These are phyloP conservation scores for Coremacera marginata DNA, from an alignment of 2,888 invertebrate species.

Conservation along the genomic window DNA sequence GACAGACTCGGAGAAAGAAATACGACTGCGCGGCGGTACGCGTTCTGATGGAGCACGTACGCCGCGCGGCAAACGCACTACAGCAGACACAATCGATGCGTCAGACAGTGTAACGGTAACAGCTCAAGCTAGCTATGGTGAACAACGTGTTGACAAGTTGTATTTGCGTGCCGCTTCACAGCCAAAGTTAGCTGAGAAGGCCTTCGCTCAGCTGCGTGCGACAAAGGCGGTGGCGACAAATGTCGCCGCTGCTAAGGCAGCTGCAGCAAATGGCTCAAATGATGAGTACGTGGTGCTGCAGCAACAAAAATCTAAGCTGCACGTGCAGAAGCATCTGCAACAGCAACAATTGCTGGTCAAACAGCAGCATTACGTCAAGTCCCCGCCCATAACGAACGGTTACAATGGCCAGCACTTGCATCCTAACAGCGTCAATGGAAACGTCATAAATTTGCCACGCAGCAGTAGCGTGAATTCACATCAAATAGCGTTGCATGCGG, in stretches of 20 bases:
- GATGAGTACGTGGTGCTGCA: slow-evolving; percentile 64
- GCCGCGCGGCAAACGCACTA: slow-evolving; percentile 64
- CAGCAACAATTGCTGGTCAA: slow-evolving; percentile 51
- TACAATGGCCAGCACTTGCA: slow-evolving; percentile 64
- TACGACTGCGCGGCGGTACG: slow-evolving; percentile 73
- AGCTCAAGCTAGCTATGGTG: slow-evolving; percentile 71
- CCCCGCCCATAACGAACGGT: slow-evolving; percentile 61
- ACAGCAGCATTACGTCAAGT: slow-evolving; percentile 50
- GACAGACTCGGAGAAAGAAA: slow-evolving; percentile 83
- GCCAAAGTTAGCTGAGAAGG: slow-evolving; percentile 69
- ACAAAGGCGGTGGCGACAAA: neutral
- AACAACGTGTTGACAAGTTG: slow-evolving; percentile 79
- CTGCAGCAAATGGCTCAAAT: slow-evolving; percentile 44
- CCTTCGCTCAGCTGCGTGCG: slow-evolving; percentile 65
- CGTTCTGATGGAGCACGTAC: slow-evolving; percentile 78
- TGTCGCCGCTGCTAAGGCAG: neutral
- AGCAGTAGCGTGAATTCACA: slow-evolving; percentile 48
- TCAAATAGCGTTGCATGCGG: slow-evolving; percentile 59
- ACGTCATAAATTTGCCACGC: slow-evolving; percentile 41
- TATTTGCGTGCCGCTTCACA: slow-evolving; percentile 76
- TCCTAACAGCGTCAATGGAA: slow-evolving; percentile 50
- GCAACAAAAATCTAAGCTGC: slow-evolving; percentile 50
- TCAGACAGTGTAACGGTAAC: slow-evolving; percentile 45
- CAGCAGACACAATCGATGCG: slow-evolving; percentile 14
- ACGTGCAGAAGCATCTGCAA: slow-evolving; percentile 52